Evolutionary conservation across 1,140 invertebrate species (phyloP).

Genomic region (Battus philenor): DNA sequence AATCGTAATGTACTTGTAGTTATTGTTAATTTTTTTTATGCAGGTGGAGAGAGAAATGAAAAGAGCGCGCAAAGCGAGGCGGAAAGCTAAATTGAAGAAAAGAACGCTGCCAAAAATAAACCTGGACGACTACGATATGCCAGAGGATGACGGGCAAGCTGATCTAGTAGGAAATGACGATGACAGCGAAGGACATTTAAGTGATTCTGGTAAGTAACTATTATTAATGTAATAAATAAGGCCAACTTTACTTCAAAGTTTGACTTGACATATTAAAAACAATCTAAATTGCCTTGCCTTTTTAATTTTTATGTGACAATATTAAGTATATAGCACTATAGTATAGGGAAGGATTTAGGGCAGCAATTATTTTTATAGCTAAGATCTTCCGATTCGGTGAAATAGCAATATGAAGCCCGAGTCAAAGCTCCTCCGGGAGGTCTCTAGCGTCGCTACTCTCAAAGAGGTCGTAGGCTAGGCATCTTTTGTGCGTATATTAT

Average conservation of each 20-base stretch:
- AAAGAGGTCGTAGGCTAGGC: too few relatives aligned
- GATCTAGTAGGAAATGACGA: slow-evolving; percentile 72
- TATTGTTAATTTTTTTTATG: slow-evolving; percentile 27
- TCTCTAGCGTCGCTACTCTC: too few relatives aligned
- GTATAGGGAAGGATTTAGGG: too few relatives aligned
- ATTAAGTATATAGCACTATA: too few relatives aligned
- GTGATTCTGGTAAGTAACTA: slow-evolving; percentile 50
- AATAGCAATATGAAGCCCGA: too few relatives aligned
- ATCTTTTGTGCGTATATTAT: too few relatives aligned
- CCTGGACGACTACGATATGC: slow-evolving; percentile 79
- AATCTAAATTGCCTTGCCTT: too few relatives aligned
- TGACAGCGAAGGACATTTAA: slow-evolving; percentile 66
- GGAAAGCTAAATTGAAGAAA: slow-evolving; percentile 65
- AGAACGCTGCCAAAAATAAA: slow-evolving; percentile 78
- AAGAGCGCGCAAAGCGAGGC: slow-evolving; percentile 74
- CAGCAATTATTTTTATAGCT: slow-evolving; percentile 3
- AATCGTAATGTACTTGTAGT: too few relatives aligned
- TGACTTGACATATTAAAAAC: neutral
- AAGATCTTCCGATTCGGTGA: too few relatives aligned
- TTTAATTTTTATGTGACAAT: too few relatives aligned
- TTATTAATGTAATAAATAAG: neutral
- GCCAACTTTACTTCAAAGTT: too few relatives aligned
- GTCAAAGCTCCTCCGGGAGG: too few relatives aligned
- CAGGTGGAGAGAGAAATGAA: slow-evolving; percentile 76
- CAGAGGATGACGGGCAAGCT: slow-evolving; percentile 77